Base-by-base conservation (phyloP, 1,140 invertebrate genomes). In the Atta colombica region DNA sequence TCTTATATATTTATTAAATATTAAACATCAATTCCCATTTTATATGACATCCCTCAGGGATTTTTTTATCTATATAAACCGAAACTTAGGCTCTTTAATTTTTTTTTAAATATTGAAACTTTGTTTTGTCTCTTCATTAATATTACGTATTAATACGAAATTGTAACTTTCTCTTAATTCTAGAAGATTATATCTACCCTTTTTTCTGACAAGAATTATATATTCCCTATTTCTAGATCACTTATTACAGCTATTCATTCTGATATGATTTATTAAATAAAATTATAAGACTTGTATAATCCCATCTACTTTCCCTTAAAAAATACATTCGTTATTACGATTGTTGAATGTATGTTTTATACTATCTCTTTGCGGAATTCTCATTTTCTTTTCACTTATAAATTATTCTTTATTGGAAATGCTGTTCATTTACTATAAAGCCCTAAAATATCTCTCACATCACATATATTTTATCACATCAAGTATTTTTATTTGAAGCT, bases 71-170 rank as follows among this genome's bases (percentile, higher is more conserved):
- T 4, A n/a, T 58, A 45, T 45, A 3, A 45, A 39, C 3, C 31
- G 10, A 51, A 49, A 14, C 51, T 5, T n/a, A 0, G 10, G 3
- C 21, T 0, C 16, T 58, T 25, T 14, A 68, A 39, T 39, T 39
- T 45, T 7, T 55, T 14, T 10, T 1, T 21, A 10, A 31, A 31
- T n/a, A 16, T 5, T 2, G 16, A 16, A 68, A 35, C 16, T 71
- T 25, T 25, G n/a, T 81, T 81, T 53, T 53, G n/a, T 18, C 21
- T n/a, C 21, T 21, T 81, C 16, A 81, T 72, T 25, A 71, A 81
- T 69, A 55, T 69, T 71, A 25, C 25, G 25, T 25, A 25, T 25
- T 25, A 25, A 2, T 28, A 81, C 16, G 31, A 25, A 25, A 10
- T 69, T 4, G 18, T 45, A 77, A 68, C 12, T 16, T 35, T 3